Conservation (phyloP, 2,888 invertebrate genomes). For the Loripinus fragilis region DNA sequence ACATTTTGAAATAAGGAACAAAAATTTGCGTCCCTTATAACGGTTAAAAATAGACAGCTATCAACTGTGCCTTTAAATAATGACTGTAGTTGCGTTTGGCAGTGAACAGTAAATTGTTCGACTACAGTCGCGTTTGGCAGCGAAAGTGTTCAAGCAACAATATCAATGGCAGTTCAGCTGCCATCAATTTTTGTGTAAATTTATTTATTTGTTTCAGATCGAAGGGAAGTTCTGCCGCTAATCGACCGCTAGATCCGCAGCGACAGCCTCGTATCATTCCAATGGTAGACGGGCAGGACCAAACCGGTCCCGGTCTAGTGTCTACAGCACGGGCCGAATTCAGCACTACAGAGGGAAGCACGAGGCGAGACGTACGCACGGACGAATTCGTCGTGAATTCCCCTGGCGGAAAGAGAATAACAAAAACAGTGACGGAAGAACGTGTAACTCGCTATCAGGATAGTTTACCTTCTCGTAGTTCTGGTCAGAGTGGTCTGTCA, state of each 20-base stretch:
- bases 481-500: background rate
- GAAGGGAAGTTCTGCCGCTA: conserved; percentile 34
- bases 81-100: too few relatives aligned
- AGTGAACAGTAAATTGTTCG: too few relatives aligned
- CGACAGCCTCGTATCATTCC: conserved; percentile 45
- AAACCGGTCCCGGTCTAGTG: conserved; percentile 31
- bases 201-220: conserved; percentile 29
- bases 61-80: too few relatives aligned
- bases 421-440: conserved; percentile 56
- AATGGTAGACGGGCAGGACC: conserved; percentile 27
- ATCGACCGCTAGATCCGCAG: conserved; percentile 41
- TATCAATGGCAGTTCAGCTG: too few relatives aligned
- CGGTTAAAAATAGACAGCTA: too few relatives aligned
- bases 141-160: too few relatives aligned
- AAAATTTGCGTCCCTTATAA: too few relatives aligned
- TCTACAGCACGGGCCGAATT: conserved; percentile 44
- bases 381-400: conserved; percentile 43
- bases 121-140: too few relatives aligned
- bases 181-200: too few relatives aligned
- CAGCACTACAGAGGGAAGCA: conserved; percentile 39
- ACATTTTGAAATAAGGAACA: too few relatives aligned
- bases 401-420: conserved; percentile 44
- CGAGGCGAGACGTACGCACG: conserved; percentile 41
- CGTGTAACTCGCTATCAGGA: conserved; percentile 27
- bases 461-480: background rate